Percentiles rank a stretch among this genome's conserved stretches.
These are phyloP conservation scores for Silurus lanzhouensis DNA, from an alignment of 2,797 vertebrate genomes.

Conservation along the genomic window DNA sequence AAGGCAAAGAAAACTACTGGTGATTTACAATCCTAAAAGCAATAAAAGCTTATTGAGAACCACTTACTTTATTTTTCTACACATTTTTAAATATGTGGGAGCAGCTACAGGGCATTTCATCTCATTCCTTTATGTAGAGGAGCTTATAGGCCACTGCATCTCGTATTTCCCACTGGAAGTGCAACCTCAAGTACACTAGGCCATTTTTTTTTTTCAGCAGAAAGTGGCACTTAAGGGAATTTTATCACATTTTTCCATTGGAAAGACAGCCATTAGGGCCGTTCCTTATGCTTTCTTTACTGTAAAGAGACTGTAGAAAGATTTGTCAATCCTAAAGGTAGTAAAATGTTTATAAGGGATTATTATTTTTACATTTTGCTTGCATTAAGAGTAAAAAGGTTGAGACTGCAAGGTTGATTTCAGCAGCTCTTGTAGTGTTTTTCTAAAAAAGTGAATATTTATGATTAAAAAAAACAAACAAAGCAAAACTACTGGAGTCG, in stretches of 20 bases:
- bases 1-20: too few relatives aligned
- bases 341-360: background rate
- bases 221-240: too few relatives aligned
- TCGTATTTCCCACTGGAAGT: background rate
- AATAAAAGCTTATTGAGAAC: background rate
- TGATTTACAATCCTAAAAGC: too few relatives aligned
- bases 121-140: background rate
- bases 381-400: conserved; percentile 48
- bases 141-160: background rate
- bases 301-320: too few relatives aligned
- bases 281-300: background rate
- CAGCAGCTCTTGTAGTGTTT: conserved; percentile 58
- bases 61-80: background rate
- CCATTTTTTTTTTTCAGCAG: background rate
- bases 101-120: background rate
- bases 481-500: background rate
- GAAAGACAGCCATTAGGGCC: too few relatives aligned
- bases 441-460: conserved; percentile 55
- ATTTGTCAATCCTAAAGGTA: background rate
- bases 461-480: conserved; percentile 9
- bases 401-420: conserved; percentile 50
- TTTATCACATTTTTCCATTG: background rate
- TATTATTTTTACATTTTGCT: background rate
- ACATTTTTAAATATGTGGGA: background rate
- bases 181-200: too few relatives aligned